Base-by-base conservation (phyloP, 2,113 vertebrate genomes). In the Mustelus asterias region DNA sequence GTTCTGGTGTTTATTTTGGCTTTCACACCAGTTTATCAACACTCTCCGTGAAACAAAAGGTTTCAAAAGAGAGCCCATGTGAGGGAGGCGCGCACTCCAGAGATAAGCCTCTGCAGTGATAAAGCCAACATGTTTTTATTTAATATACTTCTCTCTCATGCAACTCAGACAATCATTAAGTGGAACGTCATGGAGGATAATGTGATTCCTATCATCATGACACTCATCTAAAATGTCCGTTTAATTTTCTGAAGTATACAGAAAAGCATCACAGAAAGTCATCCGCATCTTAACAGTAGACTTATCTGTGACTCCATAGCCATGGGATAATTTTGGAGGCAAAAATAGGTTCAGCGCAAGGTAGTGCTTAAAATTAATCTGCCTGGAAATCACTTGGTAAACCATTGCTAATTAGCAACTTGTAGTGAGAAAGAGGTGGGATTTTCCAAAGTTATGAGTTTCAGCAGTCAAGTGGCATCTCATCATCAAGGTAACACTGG, bases 321-420 rank as follows among this genome's bases (percentile, higher is more conserved):
- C 83, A 86, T 16, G 44, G 58, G 48, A 92, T 92, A 63, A 92
- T 33, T 60, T 92, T 92, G 58, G n/a, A 92, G 89, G 58, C 89
- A 63, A 92, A 92, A 63, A 20, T 1, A n/a, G n/a, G 80, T 41
- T n/a, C 16, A 29, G 11, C 89, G n/a, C 10, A n/a, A 63, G 89
- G 11, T 92, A 92, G 3, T n/a, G 54, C 26, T 18, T 92, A 24
- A 48, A 54, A 29, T 10, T 1, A 24, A 37, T 33, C 89, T n/a
- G 33, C n/a, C 92, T 16, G 65, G 92, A 37, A 37, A 67, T 94
- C 63, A 94, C n/a, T 89, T 33, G 83, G 1, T 63, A 22, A 94
- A 94, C n/a, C 33, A 69, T 41, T 67, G 7, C 65, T 41, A 69
- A 33, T 54, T 54, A 89, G 58, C 44, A 89, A 67, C 41, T 69